These are phyloP conservation scores for Naja naja DNA, from an alignment of 2,113 vertebrate species.

Conservation along the genomic window DNA sequence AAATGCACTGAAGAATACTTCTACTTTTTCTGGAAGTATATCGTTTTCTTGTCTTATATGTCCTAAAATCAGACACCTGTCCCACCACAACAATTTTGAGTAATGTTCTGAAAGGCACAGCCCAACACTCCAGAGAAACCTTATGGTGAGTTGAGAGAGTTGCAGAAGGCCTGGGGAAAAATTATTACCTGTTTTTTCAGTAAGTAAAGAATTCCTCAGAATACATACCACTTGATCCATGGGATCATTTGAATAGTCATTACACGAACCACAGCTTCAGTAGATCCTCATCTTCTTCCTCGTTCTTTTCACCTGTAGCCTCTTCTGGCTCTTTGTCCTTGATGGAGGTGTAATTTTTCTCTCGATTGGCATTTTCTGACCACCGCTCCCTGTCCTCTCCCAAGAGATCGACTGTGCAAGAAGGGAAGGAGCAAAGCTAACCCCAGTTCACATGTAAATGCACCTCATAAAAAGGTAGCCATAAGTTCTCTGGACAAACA, in stretches of 20 bases:
- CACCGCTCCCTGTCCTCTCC: conserved; percentile 84
- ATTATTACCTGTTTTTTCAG: not conserved
- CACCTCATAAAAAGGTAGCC: not conserved
- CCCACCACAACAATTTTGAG: not conserved
- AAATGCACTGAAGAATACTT: not conserved
- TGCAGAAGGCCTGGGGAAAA: not conserved
- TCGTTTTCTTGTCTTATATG: not conserved
- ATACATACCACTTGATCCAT: conserved; percentile 98
- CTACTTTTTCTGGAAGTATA: not conserved
- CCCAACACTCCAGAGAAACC: not conserved
- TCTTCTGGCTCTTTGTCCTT: conserved; percentile 80
- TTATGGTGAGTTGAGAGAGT: not conserved
- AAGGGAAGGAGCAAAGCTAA: not conserved
- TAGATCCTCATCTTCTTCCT: conserved; percentile 87
- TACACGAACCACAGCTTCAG: conserved; percentile 95
- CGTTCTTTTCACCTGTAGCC: conserved; percentile 68
- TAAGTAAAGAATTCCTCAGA: not conserved
- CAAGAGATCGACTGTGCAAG: conserved; percentile 78
- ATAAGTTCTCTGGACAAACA: not conserved
- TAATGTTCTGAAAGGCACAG: not conserved
- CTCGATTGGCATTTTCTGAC: conserved; percentile 71
- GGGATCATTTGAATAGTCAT: conserved; percentile 94
- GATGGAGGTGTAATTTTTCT: conserved; percentile 65
- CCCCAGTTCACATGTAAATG: not conserved
- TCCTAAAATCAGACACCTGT: not conserved